Conservation (phyloP, 2,888 invertebrate genomes). For the Nematopogon swammerdamellus region DNA sequence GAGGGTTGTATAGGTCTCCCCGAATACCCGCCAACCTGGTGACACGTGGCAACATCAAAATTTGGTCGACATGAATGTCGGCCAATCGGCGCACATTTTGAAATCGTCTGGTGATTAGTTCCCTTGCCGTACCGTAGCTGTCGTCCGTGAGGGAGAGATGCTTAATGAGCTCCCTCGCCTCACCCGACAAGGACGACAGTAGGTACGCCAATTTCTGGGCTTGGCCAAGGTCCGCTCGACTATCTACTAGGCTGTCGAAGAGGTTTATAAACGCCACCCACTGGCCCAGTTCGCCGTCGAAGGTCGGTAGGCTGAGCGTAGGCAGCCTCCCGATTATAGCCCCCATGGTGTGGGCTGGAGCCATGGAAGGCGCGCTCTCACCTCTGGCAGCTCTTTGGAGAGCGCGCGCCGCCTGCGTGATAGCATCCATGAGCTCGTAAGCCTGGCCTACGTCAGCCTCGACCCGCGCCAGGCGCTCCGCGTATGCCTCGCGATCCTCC, state of each 20-base stretch:
- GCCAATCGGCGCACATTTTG: background rate
- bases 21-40: background rate
- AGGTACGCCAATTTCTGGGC: background rate
- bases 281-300: too few species aligned
- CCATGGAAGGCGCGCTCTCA: too few species aligned
- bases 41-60: constrained; percentile 2
- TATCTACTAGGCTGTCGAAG: background rate
- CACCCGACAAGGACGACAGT: background rate
- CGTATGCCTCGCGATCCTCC: too few species aligned
- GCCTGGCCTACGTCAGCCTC: too few species aligned
- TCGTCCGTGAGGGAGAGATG: background rate
- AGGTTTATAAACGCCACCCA: background rate
- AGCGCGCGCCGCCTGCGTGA: too few species aligned
- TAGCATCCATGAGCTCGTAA: too few species aligned
- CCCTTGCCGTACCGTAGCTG: background rate
- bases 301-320: too few species aligned
- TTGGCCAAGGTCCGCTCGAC: background rate
- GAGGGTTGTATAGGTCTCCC: background rate
- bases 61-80: background rate
- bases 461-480: too few species aligned
- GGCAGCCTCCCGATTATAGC: too few species aligned
- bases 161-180: background rate
- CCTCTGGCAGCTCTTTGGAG: too few species aligned
- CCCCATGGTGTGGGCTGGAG: too few species aligned
- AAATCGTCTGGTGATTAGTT: background rate